Evolutionary conservation across 2,797 vertebrate genomes (phyloP), one percentile per base, ranked within the genome.

Genomic region (Eulemur albifrons): DNA sequence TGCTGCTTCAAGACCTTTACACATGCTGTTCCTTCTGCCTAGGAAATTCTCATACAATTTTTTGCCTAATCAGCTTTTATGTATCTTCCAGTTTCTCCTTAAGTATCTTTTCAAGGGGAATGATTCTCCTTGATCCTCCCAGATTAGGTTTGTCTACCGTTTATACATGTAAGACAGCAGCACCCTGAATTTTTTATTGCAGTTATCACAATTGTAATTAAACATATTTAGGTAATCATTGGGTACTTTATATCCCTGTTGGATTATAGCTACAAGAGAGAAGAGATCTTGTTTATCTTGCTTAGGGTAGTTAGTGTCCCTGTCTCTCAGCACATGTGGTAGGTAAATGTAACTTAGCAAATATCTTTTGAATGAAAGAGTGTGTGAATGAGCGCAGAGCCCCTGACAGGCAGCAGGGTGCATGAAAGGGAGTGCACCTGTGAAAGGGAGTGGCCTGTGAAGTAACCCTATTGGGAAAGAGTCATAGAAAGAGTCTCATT

Each of bases 161-260:
- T 96, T 90, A 43, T 61, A 84, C 10, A 23, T 63, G 48, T 81
- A 75, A 52, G 35, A 86, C 17, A 45, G 27, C 72, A 88, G n/a
- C 72, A 88, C 38, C 20, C 23, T 94, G 72, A 91, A 69, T 95
- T n/a, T 95, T 92, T 75, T 80, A 89, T 92, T 93, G 82, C 23
- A 76, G 40, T 93, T 93, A 90, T 4, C 67, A 85, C 91, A 83
- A 14, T 88, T 91, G 52, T 83, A 89, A 93, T 91, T 89, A 92
- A 80, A 61, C 9, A 54, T 63, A 45, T 88, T 89, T 67, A 48
- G 18, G 38, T 96, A 84, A 63, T 94, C 91, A 93, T 38, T 87
- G 80, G n/a, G 5, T 72, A 92, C 43, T 87, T 32, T 67, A 11
- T 88, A 86, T 81, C 43, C 52, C 52, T 92, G 32, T 94, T 96